These are phyloP conservation scores for Euplagia quadripunctaria DNA, from an alignment of 2,888 invertebrate species.

Conservation along the genomic window DNA sequence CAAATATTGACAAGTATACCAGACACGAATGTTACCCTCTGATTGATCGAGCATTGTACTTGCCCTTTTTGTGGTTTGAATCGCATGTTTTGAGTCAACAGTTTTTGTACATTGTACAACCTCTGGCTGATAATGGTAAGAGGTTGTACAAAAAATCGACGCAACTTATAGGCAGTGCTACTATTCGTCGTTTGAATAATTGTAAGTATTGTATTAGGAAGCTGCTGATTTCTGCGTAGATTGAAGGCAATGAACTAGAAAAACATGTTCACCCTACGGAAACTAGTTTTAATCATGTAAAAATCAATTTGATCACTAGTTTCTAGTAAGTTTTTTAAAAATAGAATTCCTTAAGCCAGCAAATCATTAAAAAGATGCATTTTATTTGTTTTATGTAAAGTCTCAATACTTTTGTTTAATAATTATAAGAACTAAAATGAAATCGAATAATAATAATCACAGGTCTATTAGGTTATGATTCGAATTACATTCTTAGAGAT, in stretches of 20 bases:
- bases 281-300: too few species aligned
- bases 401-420: too few species aligned
- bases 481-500: not conserved
- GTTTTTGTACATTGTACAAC: not conserved
- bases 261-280: too few species aligned
- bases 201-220: not conserved
- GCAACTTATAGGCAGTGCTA: not conserved
- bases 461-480: not conserved
- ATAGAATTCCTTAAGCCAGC: too few species aligned
- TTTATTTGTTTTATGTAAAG: too few species aligned
- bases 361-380: too few species aligned
- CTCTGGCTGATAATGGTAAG: not conserved
- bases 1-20: conserved; percentile 79
- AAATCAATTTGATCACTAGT: too few species aligned
- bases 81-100: conserved; percentile 11
- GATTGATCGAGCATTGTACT: conserved; percentile 80
- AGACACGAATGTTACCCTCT: conserved; percentile 78
- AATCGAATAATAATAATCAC: not conserved
- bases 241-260: not conserved
- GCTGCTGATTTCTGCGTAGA: not conserved
- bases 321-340: too few species aligned
- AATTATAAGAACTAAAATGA: too few species aligned
- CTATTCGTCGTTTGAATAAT: not conserved
- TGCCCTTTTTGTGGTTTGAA: conserved; percentile 42
- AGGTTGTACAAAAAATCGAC: not conserved